A percentile compares a stretch with the other conserved stretches of the same genome.
Conservation (phyloP, 2,888 invertebrate species). For the Erannis defoliaria region DNA sequence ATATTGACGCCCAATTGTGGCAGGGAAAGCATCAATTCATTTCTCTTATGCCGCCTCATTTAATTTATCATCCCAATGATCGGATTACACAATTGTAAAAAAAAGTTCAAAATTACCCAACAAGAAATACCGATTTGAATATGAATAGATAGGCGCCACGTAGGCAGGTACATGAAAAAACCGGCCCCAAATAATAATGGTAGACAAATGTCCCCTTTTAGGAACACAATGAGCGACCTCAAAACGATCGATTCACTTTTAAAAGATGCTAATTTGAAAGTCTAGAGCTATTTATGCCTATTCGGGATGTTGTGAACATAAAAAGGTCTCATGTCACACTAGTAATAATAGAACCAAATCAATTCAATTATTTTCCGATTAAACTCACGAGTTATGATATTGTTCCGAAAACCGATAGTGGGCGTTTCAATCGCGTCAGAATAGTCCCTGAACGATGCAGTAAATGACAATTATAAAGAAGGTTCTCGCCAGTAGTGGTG, state of each 20-base stretch:
- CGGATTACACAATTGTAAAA: conserved; percentile 81
- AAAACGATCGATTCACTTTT: conserved; percentile 77
- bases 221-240: conserved; percentile 79
- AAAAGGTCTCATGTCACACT: background rate
- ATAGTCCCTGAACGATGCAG: conserved; percentile 37
- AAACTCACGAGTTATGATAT: background rate
- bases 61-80: conserved; percentile 68
- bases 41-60: conserved; percentile 66
- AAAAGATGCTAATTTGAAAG: conserved; percentile 81
- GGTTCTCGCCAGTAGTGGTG: conserved; percentile 55
- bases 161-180: conserved; percentile 84
- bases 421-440: conserved; percentile 24
- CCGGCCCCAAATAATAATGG: conserved; percentile 78
- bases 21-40: conserved; percentile 65
- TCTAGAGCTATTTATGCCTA: conserved; percentile 69
- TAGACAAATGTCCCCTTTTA: conserved; percentile 81
- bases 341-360: background rate
- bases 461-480: conserved; percentile 51
- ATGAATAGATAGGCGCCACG: conserved; percentile 85
- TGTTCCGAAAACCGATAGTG: conserved; percentile 5
- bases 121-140: conserved; percentile 81
- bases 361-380: background rate
- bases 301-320: conserved; percentile 60
- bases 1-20: conserved; percentile 59
- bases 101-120: conserved; percentile 82